These are phyloP conservation scores for Andrena bucephala DNA, from an alignment of 2,888 invertebrate genomes.

Conservation along the genomic window DNA sequence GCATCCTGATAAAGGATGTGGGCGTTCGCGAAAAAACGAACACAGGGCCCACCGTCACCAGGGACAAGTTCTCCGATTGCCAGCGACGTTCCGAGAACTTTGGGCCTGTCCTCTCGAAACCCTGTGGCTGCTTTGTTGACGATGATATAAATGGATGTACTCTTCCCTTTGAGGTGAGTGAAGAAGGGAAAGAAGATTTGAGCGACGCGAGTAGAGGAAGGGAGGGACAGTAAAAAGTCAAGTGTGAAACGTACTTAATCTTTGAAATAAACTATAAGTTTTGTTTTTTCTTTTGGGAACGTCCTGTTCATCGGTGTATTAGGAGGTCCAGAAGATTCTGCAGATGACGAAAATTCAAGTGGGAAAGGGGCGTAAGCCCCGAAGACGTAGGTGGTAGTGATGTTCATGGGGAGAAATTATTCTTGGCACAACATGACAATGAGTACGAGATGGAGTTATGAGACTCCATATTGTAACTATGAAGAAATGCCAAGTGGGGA, in stretches of 20 bases:
- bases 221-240: not conserved
- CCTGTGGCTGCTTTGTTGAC: slow-evolving; percentile 2
- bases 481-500: not conserved
- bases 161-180: not conserved
- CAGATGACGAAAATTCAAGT: not conserved
- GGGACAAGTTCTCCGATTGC: slow-evolving; percentile 29
- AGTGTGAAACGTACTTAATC: slow-evolving; percentile 5
- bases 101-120: slow-evolving; percentile 13
- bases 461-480: not conserved
- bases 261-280: not conserved
- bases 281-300: not conserved
- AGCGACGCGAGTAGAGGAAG: no score
- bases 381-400: no score
- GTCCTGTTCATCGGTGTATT: not conserved
- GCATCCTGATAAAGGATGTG: slow-evolving; percentile 53
- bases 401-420: no score
- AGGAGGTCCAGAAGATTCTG: not conserved
- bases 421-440: no score
- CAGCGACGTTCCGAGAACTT: slow-evolving; percentile 36
- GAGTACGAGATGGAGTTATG: not conserved
- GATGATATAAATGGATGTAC: not conserved
- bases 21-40: slow-evolving; percentile 47
- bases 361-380: not conserved
- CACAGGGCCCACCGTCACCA: slow-evolving; percentile 10
- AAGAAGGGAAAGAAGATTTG: not conserved